phyloP scores from a whole-genome alignment of 1,140 invertebrate species.

The Limonius californicus region DNA sequence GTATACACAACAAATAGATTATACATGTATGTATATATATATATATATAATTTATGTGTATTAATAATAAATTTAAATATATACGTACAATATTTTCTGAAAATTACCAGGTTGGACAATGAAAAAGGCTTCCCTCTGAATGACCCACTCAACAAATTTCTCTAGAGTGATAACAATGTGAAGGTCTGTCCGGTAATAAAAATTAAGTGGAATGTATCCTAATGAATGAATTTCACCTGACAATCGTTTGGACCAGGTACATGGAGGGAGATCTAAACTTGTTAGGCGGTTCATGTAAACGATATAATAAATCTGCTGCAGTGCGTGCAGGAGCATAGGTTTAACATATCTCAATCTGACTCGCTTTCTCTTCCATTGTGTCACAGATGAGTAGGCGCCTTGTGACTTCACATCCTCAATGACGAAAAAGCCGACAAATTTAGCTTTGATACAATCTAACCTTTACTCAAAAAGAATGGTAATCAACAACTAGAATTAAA shows the following conservation, averaged over 20 bases:
- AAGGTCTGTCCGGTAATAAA: neutral
- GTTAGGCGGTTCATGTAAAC: conserved; percentile 11
- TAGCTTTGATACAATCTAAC: neutral
- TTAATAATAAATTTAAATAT: too few relatives aligned
- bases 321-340: conserved; percentile 5
- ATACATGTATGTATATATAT: too few relatives aligned
- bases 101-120: too few relatives aligned
- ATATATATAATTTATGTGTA: too few relatives aligned
- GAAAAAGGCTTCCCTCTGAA: too few relatives aligned
- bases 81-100: too few relatives aligned
- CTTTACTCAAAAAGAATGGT: neutral
- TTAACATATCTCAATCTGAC: conserved; percentile 25
- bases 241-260: neutral
- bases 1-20: too few relatives aligned
- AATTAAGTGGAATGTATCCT: conserved; percentile 1
- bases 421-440: neutral
- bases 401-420: conserved; percentile 10
- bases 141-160: too few relatives aligned
- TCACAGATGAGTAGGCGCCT: conserved; percentile 14
- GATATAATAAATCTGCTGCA: conserved; percentile 11
- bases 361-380: conserved; percentile 28
- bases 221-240: conserved; percentile 13
- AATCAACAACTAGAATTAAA: neutral
- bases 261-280: neutral
- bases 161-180: too few relatives aligned